Percentiles rank a stretch among this genome's conserved stretches.
Evolutionary conservation across 1,140 invertebrate species (phyloP).

Genomic region (Limonius californicus): DNA sequence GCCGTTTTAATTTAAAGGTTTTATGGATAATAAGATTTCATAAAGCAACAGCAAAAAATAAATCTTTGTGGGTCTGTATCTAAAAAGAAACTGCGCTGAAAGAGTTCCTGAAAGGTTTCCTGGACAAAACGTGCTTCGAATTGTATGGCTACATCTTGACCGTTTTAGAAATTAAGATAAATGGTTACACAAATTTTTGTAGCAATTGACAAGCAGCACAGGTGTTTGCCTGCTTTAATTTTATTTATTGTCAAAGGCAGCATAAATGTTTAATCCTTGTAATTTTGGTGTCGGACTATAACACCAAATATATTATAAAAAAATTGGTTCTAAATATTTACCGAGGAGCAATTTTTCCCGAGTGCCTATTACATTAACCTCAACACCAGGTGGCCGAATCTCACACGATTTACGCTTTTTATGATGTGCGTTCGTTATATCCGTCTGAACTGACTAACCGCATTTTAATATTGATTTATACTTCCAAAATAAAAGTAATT

Average conservation of each 20-base stretch:
- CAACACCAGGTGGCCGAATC: too few relatives aligned
- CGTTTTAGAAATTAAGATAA: slow-evolving; percentile 2
- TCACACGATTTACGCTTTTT: too few relatives aligned
- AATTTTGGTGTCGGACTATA: background rate
- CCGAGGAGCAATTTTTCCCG: too few relatives aligned
- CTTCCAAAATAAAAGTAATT: too few relatives aligned
- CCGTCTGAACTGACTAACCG: too few relatives aligned
- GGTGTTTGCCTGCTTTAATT: background rate
- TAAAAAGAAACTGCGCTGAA: slow-evolving; percentile 8
- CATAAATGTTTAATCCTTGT: background rate
- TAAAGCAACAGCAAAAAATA: background rate
- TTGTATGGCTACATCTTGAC: background rate
- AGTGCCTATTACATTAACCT: too few relatives aligned
- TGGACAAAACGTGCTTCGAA: background rate
- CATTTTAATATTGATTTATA: too few relatives aligned
- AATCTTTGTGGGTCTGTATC: background rate
- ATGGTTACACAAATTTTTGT: slow-evolving; percentile 7
- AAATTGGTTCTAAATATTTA: too few relatives aligned
- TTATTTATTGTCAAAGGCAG: background rate
- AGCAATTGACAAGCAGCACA: background rate
- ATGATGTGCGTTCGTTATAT: too few relatives aligned
- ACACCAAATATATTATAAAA: too few relatives aligned
- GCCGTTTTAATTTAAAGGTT: too few relatives aligned
- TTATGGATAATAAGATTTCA: too few relatives aligned
- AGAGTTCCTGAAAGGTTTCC: slow-evolving; percentile 14